Base-by-base conservation (phyloP, 30 jellyfish, hydroid and myxozoan species). In the Aurelia aurita complex sp. Pacific region DNA sequence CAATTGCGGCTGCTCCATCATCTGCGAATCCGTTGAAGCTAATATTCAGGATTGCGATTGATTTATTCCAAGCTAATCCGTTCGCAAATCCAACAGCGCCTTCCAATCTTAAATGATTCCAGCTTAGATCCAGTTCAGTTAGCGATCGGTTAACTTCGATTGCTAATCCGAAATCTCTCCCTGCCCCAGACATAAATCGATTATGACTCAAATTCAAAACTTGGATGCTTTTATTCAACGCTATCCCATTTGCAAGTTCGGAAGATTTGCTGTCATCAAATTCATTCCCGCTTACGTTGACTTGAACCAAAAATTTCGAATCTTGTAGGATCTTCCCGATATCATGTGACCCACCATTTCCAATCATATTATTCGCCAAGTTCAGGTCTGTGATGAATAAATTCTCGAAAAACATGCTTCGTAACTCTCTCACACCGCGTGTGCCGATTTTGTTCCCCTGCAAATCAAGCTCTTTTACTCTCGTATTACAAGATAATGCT, bases 11-110 rank as follows among this genome's bases (percentile, higher is more conserved):
- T 0, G 97, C 86, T 7, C 97, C 97, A n/a, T 10, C 54, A 74
- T 88, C 85, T 5, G 92, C 81, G 57, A 88, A 88, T 8, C 97
- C 97, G 55, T 88, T 80, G 82, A 89, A 88, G 73, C 92, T 64
- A 1, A 88, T 40, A 63, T 81, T 71, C 35, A 88, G 66, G 11
- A 46, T 35, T 18, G 9, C 52, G 29, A 88, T 12, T 23, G 89
- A 62, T 40, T 40, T 73, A 51, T 88, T 88, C 77, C 77, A 51
- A 18, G 71, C 72, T 18, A 88, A 16, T 19, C 97, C 88, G 6
- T 18, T 34, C 6, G 89, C 88, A 10, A 88, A 19, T 17, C 67
- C 91, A 14, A 79, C 78, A 5, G 97, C 97, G 3, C 97, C 97
- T 3, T 79, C 85, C 54, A 38, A 11, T 40, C 97, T 32, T 5